These are phyloP conservation scores for Dicrostonyx torquatus DNA, from an alignment of 2,797 vertebrate genomes.

Conservation along the genomic window DNA sequence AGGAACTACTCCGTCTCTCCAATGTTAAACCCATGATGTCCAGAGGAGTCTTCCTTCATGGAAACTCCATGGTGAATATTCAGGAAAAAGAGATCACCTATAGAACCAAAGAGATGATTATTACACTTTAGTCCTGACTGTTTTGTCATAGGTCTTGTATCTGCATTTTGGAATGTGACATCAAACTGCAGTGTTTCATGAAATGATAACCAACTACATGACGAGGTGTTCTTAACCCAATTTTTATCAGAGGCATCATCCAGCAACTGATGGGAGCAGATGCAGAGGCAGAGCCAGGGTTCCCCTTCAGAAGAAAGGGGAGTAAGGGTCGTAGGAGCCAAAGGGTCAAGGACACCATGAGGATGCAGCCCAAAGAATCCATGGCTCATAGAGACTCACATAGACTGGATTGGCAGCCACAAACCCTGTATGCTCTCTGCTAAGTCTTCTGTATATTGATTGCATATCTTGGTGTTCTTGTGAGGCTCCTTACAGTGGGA, in stretches of 20 bases:
- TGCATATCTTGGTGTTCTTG: neutral
- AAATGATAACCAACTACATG: neutral
- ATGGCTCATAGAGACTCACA: neutral
- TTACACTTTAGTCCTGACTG: neutral
- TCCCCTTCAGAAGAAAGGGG: neutral
- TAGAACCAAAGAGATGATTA: neutral
- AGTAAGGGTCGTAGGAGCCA: neutral
- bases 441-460: neutral
- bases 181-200: neutral
- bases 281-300: neutral
- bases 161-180: slow-evolving; percentile 2
- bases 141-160: neutral
- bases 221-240: neutral
- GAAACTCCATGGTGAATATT: neutral
- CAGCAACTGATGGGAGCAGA: neutral
- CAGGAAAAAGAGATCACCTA: neutral
- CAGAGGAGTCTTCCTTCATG: neutral
- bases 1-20: neutral
- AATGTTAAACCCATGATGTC: neutral
- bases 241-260: neutral
- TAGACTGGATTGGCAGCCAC: neutral
- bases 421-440: neutral
- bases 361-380: neutral
- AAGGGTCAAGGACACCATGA: neutral
- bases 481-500: neutral